Conservation (phyloP, 2,797 vertebrate genomes). For the Microctenopoma stevenorrisi region DNA sequence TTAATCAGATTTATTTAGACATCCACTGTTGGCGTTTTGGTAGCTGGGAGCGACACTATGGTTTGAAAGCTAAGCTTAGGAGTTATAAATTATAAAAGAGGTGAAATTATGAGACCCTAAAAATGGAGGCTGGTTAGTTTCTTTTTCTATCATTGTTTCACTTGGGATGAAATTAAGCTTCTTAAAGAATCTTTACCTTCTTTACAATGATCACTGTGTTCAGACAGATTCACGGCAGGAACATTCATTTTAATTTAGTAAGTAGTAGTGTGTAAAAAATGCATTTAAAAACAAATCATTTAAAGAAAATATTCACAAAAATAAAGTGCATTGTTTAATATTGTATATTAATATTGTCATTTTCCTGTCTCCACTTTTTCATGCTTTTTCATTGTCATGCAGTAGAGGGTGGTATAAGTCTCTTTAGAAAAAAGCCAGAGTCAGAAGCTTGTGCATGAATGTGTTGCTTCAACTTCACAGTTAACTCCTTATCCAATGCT, state of each 20-base stretch:
- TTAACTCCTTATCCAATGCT: slow-evolving; percentile 38
- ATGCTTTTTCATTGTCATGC: slow-evolving; percentile 18
- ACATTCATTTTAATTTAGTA: too few species aligned
- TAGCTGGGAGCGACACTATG: neutral
- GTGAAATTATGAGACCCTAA: too few species aligned
- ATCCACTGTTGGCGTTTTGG: neutral
- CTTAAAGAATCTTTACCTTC: too few species aligned
- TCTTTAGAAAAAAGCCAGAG: slow-evolving; percentile 9
- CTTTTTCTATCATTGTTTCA: too few species aligned
- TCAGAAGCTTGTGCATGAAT: slow-evolving; percentile 34
- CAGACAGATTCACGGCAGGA: too few species aligned
- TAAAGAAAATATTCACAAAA: too few species aligned
- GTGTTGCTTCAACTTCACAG: slow-evolving; percentile 44
- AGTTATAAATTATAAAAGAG: neutral
- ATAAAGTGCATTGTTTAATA: neutral
- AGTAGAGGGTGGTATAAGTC: slow-evolving; percentile 66
- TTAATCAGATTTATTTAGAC: slow-evolving; percentile 10
- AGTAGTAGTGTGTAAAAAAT: too few species aligned
- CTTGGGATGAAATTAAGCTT: too few species aligned
- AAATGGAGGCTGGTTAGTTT: too few species aligned
- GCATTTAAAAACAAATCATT: too few species aligned
- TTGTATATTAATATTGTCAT: neutral
- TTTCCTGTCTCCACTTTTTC: neutral
- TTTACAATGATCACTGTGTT: too few species aligned
- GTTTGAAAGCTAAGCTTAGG: neutral